Evolutionary conservation across 2,113 vertebrate species (phyloP), one percentile per base, ranked within the genome.

Genomic region (Cryptoleucopteryx plumbea): DNA sequence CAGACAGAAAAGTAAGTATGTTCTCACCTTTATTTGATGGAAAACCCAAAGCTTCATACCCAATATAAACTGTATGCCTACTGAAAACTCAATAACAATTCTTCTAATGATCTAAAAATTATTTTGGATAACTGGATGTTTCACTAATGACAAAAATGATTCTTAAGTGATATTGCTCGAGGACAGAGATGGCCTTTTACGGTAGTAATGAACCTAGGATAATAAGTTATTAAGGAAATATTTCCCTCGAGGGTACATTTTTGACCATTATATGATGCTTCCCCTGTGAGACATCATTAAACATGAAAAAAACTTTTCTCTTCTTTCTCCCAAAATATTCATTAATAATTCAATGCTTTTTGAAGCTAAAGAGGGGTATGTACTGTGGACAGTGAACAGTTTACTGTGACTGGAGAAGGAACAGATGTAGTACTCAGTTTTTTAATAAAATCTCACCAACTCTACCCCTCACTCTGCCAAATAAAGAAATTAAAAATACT

Each of bases 1-100:
- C 99, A 10, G 99, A 99, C n/a, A 98, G 99, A 89, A 99, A 99
- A 99, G 99, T 99, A 96, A 97, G 97, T 94, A 73, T 26, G 8
- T 22, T 71, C 23, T 9, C 21, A 32, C 9, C 7, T 65, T 34
- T 18, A 2, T 21, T 53, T n/a, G 16, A 13, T 40, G 16, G 43
- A 45, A 36, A 75, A 19, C 9, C 13, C 4, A 43, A 63, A 71
- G 14, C 20, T 82, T 74, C 16, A 17, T 43, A 12, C 34, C 10
- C 25, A 40, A 0, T 66, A 13, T 82, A 16, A 78, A 84, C 36
- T 43, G 7, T 47, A 20, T 45, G 27, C 36, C 14, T 92, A 6
- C 25, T 74, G 52, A 89, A 82, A 88, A 78, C 29, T 40, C 73
- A 59, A 13, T 84, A 74, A 48, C 6, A 38, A 10, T 43, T 31